Conservation (phyloP, 2,888 invertebrate species). For the Empis stercorea region DNA sequence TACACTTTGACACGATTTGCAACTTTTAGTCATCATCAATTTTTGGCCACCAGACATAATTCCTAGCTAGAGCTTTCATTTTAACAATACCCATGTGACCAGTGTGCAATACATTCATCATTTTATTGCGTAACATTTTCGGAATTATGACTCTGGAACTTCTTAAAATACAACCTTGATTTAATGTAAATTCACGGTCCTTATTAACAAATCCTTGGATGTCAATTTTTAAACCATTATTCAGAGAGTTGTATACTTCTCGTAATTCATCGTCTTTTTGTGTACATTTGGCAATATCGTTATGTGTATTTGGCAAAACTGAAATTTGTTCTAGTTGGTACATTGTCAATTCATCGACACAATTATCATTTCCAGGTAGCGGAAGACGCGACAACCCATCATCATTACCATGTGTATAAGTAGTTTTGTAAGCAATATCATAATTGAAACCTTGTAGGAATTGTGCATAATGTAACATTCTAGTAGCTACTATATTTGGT, state of each 20-base stretch:
- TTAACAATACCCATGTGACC: conserved; percentile 8
- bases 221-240: not conserved
- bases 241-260: not conserved
- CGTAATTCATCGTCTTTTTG: not conserved
- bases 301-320: not conserved
- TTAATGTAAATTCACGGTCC: not conserved
- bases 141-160: conserved; percentile 1
- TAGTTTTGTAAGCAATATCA: conserved; percentile 13
- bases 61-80: conserved; percentile 10
- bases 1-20: conserved; percentile 16
- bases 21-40: conserved; percentile 17
- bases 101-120: conserved; percentile 6
- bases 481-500: too few relatives aligned
- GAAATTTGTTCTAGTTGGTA: conserved; percentile 1
- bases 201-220: not conserved
- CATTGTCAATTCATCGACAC: conserved; percentile 3
- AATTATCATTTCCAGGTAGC: not conserved
- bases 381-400: conserved; percentile 14
- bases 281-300: not conserved
- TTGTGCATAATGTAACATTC: conserved; percentile 23
- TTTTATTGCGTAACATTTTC: not conserved
- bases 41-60: conserved; percentile 18
- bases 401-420: conserved; percentile 12
- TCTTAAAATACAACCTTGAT: not conserved
- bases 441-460: conserved; percentile 12